Evolutionary conservation across 2,888 invertebrate genomes (phyloP).

Genomic region (Drosophila dives): DNA sequence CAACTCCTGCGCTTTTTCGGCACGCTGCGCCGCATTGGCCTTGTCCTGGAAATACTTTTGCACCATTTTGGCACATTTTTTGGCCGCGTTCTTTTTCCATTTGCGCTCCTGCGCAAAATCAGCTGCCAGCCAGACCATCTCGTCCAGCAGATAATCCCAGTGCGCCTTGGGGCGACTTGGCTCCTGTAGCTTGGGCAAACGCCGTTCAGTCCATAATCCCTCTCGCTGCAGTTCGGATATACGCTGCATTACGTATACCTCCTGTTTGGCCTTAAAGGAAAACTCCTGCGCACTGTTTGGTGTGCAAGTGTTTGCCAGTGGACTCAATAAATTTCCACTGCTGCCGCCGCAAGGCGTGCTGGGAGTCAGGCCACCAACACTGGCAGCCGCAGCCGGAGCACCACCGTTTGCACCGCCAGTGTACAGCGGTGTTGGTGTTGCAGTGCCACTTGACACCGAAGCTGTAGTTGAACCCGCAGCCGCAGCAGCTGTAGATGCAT

Average conservation of each 20-base stretch:
- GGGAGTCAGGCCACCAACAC: slow-evolving; percentile 49
- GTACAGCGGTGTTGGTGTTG: slow-evolving; percentile 47
- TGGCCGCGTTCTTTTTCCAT: slow-evolving; percentile 98
- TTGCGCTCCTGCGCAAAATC: slow-evolving; percentile 99
- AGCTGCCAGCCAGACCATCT: slow-evolving; percentile 99
- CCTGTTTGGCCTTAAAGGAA: slow-evolving; percentile 93
- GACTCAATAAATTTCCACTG: slow-evolving; percentile 69
- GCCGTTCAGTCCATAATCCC: slow-evolving; percentile 96
- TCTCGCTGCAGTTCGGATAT: slow-evolving; percentile 96
- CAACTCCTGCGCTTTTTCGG: slow-evolving; percentile 95
- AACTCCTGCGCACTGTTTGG: slow-evolving; percentile 86
- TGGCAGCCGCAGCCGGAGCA: slow-evolving; percentile 7
- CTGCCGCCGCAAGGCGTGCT: slow-evolving; percentile 53
- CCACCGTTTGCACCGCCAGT: slow-evolving; percentile 43
- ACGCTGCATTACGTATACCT: slow-evolving; percentile 97
- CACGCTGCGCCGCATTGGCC: slow-evolving; percentile 94
- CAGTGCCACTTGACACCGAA: slow-evolving; percentile 23
- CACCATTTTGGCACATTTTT: slow-evolving; percentile 95
- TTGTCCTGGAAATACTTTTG: slow-evolving; percentile 97
- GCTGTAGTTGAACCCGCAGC: slow-evolving; percentile 5
- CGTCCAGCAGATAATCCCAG: slow-evolving; percentile 99
- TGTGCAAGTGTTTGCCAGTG: slow-evolving; percentile 71
- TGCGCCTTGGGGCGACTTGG: slow-evolving; percentile 96
- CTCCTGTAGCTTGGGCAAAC: slow-evolving; percentile 96
- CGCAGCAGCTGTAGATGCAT: slow-evolving; percentile 21